These are phyloP conservation scores for Gonioctena quinquepunctata DNA, from an alignment of 1,140 invertebrate species.

Conservation along the genomic window DNA sequence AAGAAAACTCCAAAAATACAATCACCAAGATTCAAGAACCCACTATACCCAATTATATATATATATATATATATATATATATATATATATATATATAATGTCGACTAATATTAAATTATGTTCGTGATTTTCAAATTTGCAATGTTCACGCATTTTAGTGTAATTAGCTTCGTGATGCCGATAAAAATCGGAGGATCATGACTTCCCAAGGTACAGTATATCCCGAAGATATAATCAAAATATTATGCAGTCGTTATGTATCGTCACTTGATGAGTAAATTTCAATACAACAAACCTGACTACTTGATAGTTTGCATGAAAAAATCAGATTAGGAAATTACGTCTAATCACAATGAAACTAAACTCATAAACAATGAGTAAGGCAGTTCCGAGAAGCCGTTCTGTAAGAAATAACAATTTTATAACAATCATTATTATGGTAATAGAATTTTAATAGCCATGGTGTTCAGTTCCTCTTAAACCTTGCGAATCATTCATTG, in stretches of 20 bases:
- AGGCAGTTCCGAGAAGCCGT: background rate
- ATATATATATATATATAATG: too few relatives aligned
- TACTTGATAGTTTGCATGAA: background rate
- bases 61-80: too few relatives aligned
- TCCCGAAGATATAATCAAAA: background rate
- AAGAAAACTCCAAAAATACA: too few relatives aligned
- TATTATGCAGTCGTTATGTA: background rate
- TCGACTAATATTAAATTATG: too few relatives aligned
- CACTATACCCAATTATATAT: too few relatives aligned
- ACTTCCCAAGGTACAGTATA: too few relatives aligned
- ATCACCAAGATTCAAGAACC: too few relatives aligned
- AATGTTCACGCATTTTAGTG: too few relatives aligned
- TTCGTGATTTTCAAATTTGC: too few relatives aligned
- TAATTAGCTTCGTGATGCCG: background rate
- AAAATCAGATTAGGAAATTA: background rate
- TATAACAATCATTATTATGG: background rate
- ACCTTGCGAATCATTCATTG: background rate
- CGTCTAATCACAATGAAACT: background rate
- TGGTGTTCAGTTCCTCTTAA: background rate
- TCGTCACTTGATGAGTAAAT: background rate
- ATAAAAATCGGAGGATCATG: background rate
- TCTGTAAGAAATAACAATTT: background rate
- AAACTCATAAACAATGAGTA: background rate
- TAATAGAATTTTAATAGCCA: background rate
- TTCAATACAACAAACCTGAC: background rate